Evolutionary conservation across 1,140 invertebrate genomes (phyloP), one percentile per base, ranked within the genome.

Genomic region (Diachasmimorpha longicaudata): DNA sequence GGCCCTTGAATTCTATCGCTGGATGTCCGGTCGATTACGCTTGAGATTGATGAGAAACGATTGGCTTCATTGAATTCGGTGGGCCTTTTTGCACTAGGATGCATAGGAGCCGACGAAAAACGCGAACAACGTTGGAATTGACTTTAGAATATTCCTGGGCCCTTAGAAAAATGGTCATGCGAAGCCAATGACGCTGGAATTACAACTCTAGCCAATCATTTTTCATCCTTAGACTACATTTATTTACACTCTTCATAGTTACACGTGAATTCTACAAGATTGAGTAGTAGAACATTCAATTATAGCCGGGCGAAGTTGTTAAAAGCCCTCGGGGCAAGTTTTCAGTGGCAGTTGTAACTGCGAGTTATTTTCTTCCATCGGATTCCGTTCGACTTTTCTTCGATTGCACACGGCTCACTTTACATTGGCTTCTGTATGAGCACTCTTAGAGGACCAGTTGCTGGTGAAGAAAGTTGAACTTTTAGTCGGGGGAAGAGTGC

Each of bases 41-140:
- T 74, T 19, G 75, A 72, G 70, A 79, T 79, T 77, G 75, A 77
- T 75, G 78, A 79, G 75, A 36, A 71, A 44, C 78, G 74, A 79
- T 79, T 58, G 68, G 55, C 73, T 71, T 63, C n/a, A n/a, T n/a
- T n/a, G n/a, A n/a, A n/a, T n/a, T n/a, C n/a, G n/a, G n/a, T n/a
- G n/a, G n/a, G n/a, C n/a, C n/a, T n/a, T n/a, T n/a, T n/a, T n/a
- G n/a, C n/a, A n/a, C n/a, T n/a, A n/a, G n/a, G n/a, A n/a, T n/a
- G n/a, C n/a, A n/a, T n/a, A n/a, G n/a, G n/a, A n/a, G n/a, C n/a
- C n/a, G n/a, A n/a, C n/a, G n/a, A n/a, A n/a, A n/a, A n/a, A n/a
- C n/a, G n/a, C n/a, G n/a, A n/a, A n/a, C n/a, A n/a, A n/a, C n/a
- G n/a, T n/a, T n/a, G n/a, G n/a, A n/a, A n/a, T n/a, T n/a, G n/a